Conservation (phyloP, 1,140 invertebrate species). For the Rhyacophila brunnea region DNA sequence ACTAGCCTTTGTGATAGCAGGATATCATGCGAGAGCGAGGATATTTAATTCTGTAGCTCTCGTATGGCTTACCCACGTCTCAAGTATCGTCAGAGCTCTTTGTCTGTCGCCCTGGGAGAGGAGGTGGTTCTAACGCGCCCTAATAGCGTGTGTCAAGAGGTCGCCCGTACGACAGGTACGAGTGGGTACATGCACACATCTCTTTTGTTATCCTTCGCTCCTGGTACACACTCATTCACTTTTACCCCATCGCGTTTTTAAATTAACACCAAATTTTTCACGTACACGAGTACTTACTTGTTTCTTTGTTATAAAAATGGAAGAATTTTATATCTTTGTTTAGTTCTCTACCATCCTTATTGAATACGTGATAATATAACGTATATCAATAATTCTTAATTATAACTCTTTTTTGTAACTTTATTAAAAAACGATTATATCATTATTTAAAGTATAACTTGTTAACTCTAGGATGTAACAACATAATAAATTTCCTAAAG, state of each 20-base stretch:
- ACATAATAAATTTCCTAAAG: no score
- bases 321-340: no score
- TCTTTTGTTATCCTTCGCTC: constrained; percentile 11
- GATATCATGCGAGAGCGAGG: constrained; percentile 10
- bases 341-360: no score
- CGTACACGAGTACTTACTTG: no score
- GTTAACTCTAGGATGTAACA: no score
- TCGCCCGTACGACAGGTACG: neutral
- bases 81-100: constrained; percentile 20
- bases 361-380: no score
- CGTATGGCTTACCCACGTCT: constrained; percentile 20
- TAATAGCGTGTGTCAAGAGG: constrained; percentile 18
- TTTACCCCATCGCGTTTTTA: constrained; percentile 20
- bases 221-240: constrained; percentile 13
- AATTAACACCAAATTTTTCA: constrained; percentile 1
- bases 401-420: no score
- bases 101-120: constrained; percentile 13
- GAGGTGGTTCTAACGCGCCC: constrained; percentile 5
- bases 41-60: constrained; percentile 21
- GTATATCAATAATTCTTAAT: no score
- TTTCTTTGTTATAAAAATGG: no score
- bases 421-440: no score
- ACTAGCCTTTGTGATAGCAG: neutral
- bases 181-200: constrained; percentile 1
- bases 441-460: no score